Percentiles rank a stretch among this genome's conserved stretches.
These are phyloP conservation scores for Callinectes sapidus DNA, from an alignment of 2,888 invertebrate genomes.

Conservation along the genomic window DNA sequence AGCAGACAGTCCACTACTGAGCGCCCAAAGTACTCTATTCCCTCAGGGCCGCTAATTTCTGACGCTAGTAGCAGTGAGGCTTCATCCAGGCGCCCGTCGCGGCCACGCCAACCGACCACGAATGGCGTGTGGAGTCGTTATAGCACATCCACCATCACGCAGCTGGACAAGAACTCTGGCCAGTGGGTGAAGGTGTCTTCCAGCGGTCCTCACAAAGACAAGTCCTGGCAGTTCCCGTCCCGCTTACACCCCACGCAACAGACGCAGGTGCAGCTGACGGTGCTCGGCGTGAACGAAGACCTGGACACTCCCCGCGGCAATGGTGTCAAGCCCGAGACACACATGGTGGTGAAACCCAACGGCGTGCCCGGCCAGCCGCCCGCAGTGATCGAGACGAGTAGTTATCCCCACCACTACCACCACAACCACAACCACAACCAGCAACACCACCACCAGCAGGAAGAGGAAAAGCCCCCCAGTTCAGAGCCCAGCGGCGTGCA, in stretches of 20 bases:
- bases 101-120: neutral
- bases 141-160: constrained; percentile 63
- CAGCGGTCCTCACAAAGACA: constrained; percentile 51
- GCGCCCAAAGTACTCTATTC: neutral
- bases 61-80: neutral
- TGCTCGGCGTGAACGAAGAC: constrained; percentile 63
- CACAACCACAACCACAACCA: neutral
- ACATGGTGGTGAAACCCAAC: constrained; percentile 47
- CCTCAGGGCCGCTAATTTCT: neutral
- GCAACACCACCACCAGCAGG: neutral
- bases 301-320: constrained; percentile 29
- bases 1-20: neutral
- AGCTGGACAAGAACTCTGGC: constrained; percentile 65
- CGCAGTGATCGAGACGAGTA: constrained; percentile 54
- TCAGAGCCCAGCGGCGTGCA: constrained; percentile 23
- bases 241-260: constrained; percentile 39
- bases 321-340: neutral
- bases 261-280: constrained; percentile 65
- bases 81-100: neutral
- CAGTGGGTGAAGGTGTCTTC: constrained; percentile 67
- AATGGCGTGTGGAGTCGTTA: constrained; percentile 64
- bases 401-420: neutral
- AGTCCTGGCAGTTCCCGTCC: neutral
- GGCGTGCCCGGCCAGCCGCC: constrained; percentile 56
- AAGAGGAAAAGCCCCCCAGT: neutral